Base-by-base conservation (phyloP, 1,140 invertebrate genomes). In the Cotesia glomerata region DNA sequence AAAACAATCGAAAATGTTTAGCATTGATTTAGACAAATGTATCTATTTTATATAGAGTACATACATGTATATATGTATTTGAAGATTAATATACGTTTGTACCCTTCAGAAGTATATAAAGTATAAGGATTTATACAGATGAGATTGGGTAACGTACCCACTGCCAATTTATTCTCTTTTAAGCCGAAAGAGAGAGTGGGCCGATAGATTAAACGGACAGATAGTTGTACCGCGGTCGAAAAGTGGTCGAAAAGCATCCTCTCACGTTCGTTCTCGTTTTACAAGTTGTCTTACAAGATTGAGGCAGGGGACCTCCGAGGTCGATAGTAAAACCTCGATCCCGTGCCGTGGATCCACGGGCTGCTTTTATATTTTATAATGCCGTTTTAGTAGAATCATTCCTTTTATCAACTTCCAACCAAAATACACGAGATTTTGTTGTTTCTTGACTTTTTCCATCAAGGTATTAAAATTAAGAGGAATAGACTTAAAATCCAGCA, bases 281-380 rank as follows among this genome's bases (percentile, higher is more conserved):
- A 87, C 85, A 86, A 85, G 85, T 82, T 86, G 85, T 87, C 85
- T 82, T 86, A 87, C 85, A 86, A 85, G 84, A 77, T 79, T 84
- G 76, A 74, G 59, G 80, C 75, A 78, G 54, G 63, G 32, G 69
- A 77, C 75, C 76, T 78, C 80, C 79, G 80, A 80, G 78, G 80
- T 79, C 79, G 79, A 68, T 77, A 77, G 69, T 66, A 73, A 45
- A 54, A 51, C 59, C 56, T 18, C 56, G 8, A 58, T 26, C 14
- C n/a, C 14, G 18, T 26, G 7, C 9, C 16, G 58, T 34, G 14
- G 8, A 34, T 61, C 34, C 35, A 65, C 36, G 26, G 49, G 36
- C 26, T 26, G 26, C 26, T 26, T 26, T 26, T 26, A 26, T 26
- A 26, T 45, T 45, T 45, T 45, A 45, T 45, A 45, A 45, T 45